These are phyloP conservation scores for Psilopsiagon aymara DNA, from an alignment of 2,113 vertebrate genomes.

Conservation along the genomic window DNA sequence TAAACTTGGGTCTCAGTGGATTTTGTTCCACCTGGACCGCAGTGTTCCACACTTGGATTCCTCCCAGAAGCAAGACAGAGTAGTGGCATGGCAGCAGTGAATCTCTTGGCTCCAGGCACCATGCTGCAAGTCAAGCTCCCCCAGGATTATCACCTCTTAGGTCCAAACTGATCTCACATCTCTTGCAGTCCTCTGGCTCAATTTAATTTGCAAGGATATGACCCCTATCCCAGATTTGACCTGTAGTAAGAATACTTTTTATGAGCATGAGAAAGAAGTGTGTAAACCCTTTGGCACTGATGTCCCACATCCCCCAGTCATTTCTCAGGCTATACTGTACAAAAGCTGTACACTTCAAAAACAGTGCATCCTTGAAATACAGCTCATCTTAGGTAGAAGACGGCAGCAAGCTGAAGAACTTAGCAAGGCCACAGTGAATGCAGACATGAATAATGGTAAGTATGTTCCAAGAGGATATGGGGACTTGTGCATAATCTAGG, in stretches of 20 bases:
- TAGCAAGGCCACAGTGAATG: neutral
- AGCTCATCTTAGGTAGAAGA: neutral
- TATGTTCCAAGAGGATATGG: fast-evolving
- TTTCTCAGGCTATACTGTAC: neutral
- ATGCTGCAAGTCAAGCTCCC: neutral
- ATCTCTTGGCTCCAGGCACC: neutral
- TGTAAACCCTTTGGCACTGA: neutral
- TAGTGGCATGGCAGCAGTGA: neutral
- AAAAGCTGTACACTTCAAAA: neutral
- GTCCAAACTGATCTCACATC: neutral
- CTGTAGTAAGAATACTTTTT: neutral
- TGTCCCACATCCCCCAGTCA: neutral
- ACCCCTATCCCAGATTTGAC: neutral
- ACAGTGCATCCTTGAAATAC: neutral
- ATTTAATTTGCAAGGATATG: neutral
- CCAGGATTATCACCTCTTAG: neutral
- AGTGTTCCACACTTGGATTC: fast-evolving
- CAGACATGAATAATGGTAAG: neutral
- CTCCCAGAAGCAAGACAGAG: neutral
- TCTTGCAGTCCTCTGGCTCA: neutral
- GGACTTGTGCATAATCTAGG: neutral
- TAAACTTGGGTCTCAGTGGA: neutral
- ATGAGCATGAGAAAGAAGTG: neutral
- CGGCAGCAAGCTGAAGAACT: neutral
- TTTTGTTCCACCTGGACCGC: neutral